phyloP scores from a whole-genome alignment of 2,113 vertebrate genomes.

The Morone saxatilis region DNA sequence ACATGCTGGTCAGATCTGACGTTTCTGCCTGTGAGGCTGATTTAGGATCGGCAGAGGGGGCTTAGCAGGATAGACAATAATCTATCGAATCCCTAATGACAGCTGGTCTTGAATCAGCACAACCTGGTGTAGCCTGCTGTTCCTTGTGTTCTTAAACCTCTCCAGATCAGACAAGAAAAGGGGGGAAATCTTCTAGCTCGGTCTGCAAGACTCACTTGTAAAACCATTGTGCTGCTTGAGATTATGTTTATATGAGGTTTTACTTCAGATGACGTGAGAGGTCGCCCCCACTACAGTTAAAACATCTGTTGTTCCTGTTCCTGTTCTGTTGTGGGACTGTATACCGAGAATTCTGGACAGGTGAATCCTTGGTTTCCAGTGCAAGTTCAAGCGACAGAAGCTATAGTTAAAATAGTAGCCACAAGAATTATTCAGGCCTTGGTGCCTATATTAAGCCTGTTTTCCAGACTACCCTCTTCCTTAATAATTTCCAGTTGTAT shows the following conservation, averaged over 20 bases:
- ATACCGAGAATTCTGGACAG: neutral
- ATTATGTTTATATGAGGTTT: constrained; percentile 13
- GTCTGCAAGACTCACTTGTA: neutral
- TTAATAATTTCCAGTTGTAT: neutral
- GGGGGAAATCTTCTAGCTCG: neutral
- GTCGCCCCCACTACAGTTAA: constrained; percentile 5
- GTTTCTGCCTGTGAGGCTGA: constrained; percentile 44
- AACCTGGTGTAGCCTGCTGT: constrained; percentile 32
- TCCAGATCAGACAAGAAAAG: neutral
- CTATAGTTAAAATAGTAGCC: constrained; percentile 11
- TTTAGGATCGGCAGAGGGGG: constrained; percentile 69
- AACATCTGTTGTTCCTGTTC: neutral
- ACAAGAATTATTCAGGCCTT: constrained; percentile 19
- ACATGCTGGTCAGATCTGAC: constrained; percentile 7
- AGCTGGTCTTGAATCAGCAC: constrained; percentile 59
- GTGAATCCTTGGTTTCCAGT: neutral
- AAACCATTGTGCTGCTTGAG: neutral
- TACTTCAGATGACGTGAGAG: neutral
- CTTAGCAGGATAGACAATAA: constrained; percentile 26
- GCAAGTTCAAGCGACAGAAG: constrained; percentile 9
- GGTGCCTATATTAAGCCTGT: constrained; percentile 21
- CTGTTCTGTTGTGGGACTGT: neutral
- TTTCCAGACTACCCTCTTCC: constrained; percentile 18
- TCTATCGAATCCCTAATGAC: constrained; percentile 66
- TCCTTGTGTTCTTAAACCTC: constrained; percentile 11